Evolutionary conservation across 2,888 invertebrate genomes (phyloP), one percentile per base, ranked within the genome.

Genomic region (Microctonus hyperodae): DNA sequence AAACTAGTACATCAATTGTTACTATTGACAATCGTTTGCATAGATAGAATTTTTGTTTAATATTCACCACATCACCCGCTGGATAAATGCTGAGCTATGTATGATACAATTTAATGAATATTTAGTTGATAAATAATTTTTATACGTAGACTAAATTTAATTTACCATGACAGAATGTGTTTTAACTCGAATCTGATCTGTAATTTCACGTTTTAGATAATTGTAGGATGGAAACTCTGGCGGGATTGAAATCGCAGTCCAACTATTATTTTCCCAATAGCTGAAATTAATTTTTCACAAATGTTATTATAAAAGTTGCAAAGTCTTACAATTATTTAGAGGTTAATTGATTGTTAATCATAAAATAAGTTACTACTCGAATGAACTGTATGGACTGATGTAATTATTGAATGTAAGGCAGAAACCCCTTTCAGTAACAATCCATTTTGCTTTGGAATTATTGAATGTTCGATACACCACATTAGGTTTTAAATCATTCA

Each of bases 391-490:
- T 13, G 55, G 22, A 1, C 68, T 63, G 10, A 70, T 50, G 16
- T 63, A 16, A 50, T 67, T 76, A 4, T 69, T 69, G 3, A 70
- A 53, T 0, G 69, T 40, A 0, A 73, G 20, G 28, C 80, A 81
- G 13, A 77, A n/a, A 1, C 78, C 78, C 5, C 58, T 69, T 51
- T 78, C 78, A 0, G 79, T 79, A 5, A 77, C 65, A 6, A 76
- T 50, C 74, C 75, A 73, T 4, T 22, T 9, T 53, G 44, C 37
- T 16, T 28, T 9, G 9, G 33, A 25, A 13, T 7, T 33, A 9
- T 23, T 1, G 40, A 16, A 20, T 28, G 20, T 9, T 2, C 25
- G 31, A 11, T 67, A 40, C 1, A 48, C 9, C 11, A 76, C 51
- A 1, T 70, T 44, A 5, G 25, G 56, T 7, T 72, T 73, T 16